Evolutionary conservation across 2,888 invertebrate genomes (phyloP), one percentile per base, ranked within the genome.

Genomic region (Conistra vaccinii): DNA sequence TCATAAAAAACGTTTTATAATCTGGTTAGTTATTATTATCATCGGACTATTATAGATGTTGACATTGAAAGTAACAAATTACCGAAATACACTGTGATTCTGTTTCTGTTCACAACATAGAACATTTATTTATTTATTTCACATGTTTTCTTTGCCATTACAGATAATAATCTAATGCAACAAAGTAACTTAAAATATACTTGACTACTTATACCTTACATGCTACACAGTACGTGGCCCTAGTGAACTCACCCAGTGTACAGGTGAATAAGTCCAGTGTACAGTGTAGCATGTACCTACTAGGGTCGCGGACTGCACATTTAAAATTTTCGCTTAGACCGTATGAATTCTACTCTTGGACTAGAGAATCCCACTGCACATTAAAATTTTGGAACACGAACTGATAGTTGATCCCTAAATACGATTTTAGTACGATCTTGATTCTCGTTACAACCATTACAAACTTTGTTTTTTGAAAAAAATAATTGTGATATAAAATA

Each of bases 401-500:
- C 9, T 29, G 29, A 45, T 7, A 45, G 29, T 29, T 63, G 29
- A 48, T 29, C 55, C 55, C 7, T 29, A 55, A 26, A 26, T 55
- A 55, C 26, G 32, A 35, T 48, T 69, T 78, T 76, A 63, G 60
- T n/a, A 4, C 42, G 71, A 76, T 29, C n/a, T 32, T 32, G 51
- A 12, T 75, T 26, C 73, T 80, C 68, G 68, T 70, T 66, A 60
- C 66, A 78, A 73, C 14, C n/a, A n/a, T 57, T 69, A 76, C 51
- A 76, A 51, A 66, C 26, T 45, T 61, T 76, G 62, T 77, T 35
- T 83, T 35, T 73, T 39, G 20, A 51, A 72, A 32, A 42, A 61
- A 42, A 32, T 7, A 39, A 76, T 76, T 78, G 70, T 55, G 74
- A 78, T 80, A 84, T 77, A 57, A 62, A 76, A 62, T 60, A 20